Evolutionary conservation across 2,113 vertebrate species (phyloP), one percentile per base, ranked within the genome.

Genomic region (Phalacrocorax carbo): DNA sequence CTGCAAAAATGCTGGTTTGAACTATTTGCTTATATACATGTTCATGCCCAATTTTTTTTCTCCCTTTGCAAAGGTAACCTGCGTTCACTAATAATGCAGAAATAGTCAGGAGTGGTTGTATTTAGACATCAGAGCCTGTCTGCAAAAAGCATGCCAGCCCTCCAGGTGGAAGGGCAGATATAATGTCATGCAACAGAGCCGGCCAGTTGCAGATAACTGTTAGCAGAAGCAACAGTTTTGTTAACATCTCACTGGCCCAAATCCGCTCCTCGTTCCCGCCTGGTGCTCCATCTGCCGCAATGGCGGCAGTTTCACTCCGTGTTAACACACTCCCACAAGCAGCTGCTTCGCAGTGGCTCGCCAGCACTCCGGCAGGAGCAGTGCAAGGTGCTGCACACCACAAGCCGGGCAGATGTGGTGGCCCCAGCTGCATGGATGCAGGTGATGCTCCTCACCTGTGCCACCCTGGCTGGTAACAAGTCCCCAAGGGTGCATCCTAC

Each of bases 111-210:
- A 79, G 60, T 2, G 13, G 77, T n/a, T 49, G 38, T 6, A 18
- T 42, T 38, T 36, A 42, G 49, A 7, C 29, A 3, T 21, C 20
- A 55, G 52, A 51, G 8, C 58, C 38, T 38, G 22, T 6, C 62
- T 58, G 38, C 30, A 8, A 20, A 58, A 60, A 32, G 15, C 36
- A 3, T 2, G 19, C 40, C 29, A 40, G 68, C 42, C 27, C 75
- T 52, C 49, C 62, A 36, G 60, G 65, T 40, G 55, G 42, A 27
- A 57, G 34, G 34, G 25, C 58, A 57, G 76, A 77, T 62, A 20
- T 30, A 55, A 20, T 29, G 5, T 13, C 40, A 2, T 0, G 1
- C 44, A 1, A 9, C 0, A 4, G 60, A 79, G 60, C 32, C 1
- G 3, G 49, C 61, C 54, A 11, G 61, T 25, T 30, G 42, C 62